phyloP scores from a whole-genome alignment of 2,888 invertebrate genomes.

The Pristionchus exspectatus region DNA sequence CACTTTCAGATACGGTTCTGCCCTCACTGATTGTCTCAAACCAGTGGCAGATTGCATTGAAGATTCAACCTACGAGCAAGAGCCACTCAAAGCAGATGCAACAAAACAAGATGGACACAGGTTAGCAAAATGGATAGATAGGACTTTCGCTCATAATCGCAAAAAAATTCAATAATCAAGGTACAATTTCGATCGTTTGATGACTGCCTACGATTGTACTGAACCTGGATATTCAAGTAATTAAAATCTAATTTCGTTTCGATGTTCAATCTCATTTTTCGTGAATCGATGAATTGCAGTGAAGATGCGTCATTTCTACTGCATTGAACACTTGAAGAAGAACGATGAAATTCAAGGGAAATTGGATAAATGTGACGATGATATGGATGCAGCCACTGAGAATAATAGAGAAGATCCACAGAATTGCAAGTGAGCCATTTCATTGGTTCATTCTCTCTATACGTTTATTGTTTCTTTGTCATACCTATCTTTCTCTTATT shows the following conservation, averaged over 20 bases:
- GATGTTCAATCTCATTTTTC: background rate
- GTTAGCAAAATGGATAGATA: background rate
- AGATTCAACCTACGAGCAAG: background rate
- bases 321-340: conserved; percentile 22
- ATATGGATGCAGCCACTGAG: background rate
- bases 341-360: background rate
- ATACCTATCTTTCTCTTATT: background rate
- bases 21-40: conserved; percentile 14
- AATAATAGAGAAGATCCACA: background rate
- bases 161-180: background rate
- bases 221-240: background rate
- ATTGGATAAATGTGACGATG: background rate
- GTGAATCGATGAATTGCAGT: background rate
- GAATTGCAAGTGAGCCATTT: background rate
- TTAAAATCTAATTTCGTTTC: background rate
- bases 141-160: no score
- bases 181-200: conserved; percentile 21
- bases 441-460: no score
- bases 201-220: background rate
- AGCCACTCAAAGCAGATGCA: background rate
- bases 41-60: conserved; percentile 35
- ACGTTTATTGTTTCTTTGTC: background rate
- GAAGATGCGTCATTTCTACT: conserved; percentile 32
- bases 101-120: background rate
- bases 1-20: background rate